Evolutionary conservation across 2,797 vertebrate species (phyloP), one percentile per base, ranked within the genome.

Genomic region (Furcifer pardalis): DNA sequence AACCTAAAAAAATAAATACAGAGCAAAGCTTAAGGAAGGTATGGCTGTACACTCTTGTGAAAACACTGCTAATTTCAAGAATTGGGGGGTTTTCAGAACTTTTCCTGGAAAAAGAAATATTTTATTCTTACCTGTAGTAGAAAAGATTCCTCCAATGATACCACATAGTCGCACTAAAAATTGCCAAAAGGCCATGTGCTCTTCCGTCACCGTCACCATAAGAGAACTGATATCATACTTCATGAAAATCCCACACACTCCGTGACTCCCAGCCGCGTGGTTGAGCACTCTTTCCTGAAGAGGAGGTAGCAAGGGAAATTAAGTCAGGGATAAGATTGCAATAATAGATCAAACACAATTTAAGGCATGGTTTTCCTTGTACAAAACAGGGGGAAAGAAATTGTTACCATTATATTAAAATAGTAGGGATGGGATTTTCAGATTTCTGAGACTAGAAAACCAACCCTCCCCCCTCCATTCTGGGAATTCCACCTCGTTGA

Each of bases 141-240:
- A 98, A 96, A 99, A 99, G 93, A 99, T 99, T 87, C 99, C 99
- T 89, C 99, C 99, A 27, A 99, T 80, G 90, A 99, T 99, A 87
- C 99, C 99, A 87, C 99, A 99, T 74, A 99, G 97, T 79, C 98
- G 96, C 89, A 99, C 96, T 8, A 99, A 96, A 92, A 99, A 99
- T 96, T 99, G 97, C 98, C 98, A 99, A 40, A 99, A 95, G 21
- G 98, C 98, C 98, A 99, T 99, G 94, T 99, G 98, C 87, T 99
- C 97, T 94, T 99, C 99, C 0, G 97, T 99, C 89, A 99, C 98
- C 0, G 95, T 98, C 87, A 99, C 98, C 98, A 98, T 99, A 6
- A 99, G 96, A 25, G 99, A 99, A 93, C 97, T 99, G 94, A 99
- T 98, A 82, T 99, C 99, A 0, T 99, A 99, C 84, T 99, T 99